phyloP scores from a whole-genome alignment of 2,888 invertebrate species.

The Allygus modestus region DNA sequence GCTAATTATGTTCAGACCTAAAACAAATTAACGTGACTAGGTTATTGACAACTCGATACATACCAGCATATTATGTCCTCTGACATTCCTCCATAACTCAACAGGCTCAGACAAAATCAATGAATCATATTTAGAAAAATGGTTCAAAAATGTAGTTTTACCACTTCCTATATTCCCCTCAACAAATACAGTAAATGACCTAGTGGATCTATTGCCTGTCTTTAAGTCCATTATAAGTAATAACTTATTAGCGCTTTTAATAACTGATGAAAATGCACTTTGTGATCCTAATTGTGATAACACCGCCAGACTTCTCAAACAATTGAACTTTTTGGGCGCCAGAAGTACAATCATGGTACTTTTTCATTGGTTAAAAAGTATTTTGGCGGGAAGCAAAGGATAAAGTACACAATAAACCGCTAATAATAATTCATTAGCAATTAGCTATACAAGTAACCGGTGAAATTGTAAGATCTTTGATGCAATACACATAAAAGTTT shows the following conservation, averaged over 20 bases:
- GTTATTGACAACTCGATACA: neutral
- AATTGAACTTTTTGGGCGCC: neutral
- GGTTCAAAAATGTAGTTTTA: conserved; percentile 91
- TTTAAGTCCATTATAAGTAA: conserved; percentile 13
- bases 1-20: no score
- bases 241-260: neutral
- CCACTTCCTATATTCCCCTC: conserved; percentile 96
- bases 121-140: conserved; percentile 86
- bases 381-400: conserved; percentile 15
- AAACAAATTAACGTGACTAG: no score
- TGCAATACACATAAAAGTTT: no score
- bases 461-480: no score
- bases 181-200: conserved; percentile 88
- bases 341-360: neutral
- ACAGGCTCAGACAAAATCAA: conserved; percentile 84
- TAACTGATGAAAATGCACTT: neutral
- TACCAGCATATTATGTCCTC: conserved; percentile 86
- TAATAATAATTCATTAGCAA: no score
- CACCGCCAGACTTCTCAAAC: neutral
- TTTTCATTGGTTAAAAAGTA: conserved; percentile 13
- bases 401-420: no score
- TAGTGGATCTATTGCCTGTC: neutral
- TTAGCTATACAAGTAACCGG: no score
- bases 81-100: conserved; percentile 89
- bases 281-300: neutral